Base-by-base conservation (phyloP, 2,113 vertebrate genomes). In the Motacilla alba region DNA sequence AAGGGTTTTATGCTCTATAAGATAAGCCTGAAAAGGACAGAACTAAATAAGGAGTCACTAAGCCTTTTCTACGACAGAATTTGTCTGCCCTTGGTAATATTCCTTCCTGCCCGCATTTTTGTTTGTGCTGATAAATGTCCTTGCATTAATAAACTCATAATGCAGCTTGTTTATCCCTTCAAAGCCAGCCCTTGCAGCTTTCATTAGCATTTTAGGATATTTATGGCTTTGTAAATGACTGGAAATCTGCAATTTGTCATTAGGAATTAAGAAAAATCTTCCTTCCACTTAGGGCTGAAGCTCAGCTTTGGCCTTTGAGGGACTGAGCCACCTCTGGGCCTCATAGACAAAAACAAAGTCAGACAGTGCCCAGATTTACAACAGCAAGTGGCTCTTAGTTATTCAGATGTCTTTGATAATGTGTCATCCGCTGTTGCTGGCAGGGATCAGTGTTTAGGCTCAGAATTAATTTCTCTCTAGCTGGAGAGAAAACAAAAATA, bases 321-420 rank as follows among this genome's bases (percentile, higher is more conserved):
- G 81, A 72, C 77, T 88, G 85, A 94, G 68, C 79, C 81, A 95
- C 94, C 89, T 96, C 93, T 96, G 96, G 80, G 91, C 75, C 67
- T 93, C 52, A 41, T 23, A 93, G 94, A 96, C 91, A 89, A 83
- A 97, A 95, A 59, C 92, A 39, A 90, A 96, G 55, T 93, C 83
- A 96, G 96, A 94, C 95, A 95, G 85, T 84, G 82, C 91, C 89
- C 94, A 96, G 91, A 97, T 96, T 97, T 95, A 92, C 90, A 90
- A 74, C 88, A 96, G 96, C 78, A 95, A 97, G 90, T 91, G 79
- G 31, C 85, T 96, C 82, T 95, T 94, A 49, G 69, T 95, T 96
- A 88, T 89, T 96, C 75, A 79, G 76, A 74, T 95, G 86, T 93
- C 90, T 97, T 87, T 94, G 95, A 85, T 93, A 96, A 93, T 39